Base-by-base conservation (phyloP, 2,888 invertebrate genomes). In the Cephus pulcher region DNA sequence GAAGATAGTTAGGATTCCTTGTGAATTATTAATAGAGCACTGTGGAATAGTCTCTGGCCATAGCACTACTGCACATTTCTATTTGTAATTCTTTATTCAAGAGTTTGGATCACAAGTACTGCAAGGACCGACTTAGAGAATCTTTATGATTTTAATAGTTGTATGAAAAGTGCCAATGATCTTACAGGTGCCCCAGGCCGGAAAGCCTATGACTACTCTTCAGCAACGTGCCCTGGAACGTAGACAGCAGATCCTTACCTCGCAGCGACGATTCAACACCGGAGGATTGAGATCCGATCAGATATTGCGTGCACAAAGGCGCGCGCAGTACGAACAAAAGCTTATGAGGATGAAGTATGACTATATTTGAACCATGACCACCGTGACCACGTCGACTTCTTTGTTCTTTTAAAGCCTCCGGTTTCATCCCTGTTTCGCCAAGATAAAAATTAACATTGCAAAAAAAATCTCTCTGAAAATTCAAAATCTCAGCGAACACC, bases 291-390 rank as follows among this genome's bases (percentile, higher is more conserved):
- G 89, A 76, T 91, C 91, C 0, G 91, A 91, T 82, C 90, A 91
- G 80, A 89, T 91, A 75, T 82, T 91, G 30, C 86, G 90, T 34
- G 90, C 90, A 12, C 91, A 91, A 79, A 87, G 90, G 81, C 87
- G 89, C 34, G 87, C 89, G 12, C 90, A 90, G 75, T 91, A 90
- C 68, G 89, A 90, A 76, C 90, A 91, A 74, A 91, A 91, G 85
- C 79, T 91, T 11, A 86, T 90, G 86, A 88, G 91, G 84, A 86
- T 91, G 80, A 90, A 89, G 91, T 91, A 91, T 78, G 83, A 75
- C 12, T 35, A 56, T 23, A 73, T n/a, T 56, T 23, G 37, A 56
- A 56, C 56, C 23, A 56, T 56, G 56, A 56, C 6, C 9, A 56
- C 56, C 56, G 23, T 56, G 56, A 56, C 23, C 9, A 23, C 23